Percentiles rank a stretch among this genome's conserved stretches.
phyloP scores from a whole-genome alignment of 2,888 invertebrate genomes.

The Lasioglossum pauxillum region DNA sequence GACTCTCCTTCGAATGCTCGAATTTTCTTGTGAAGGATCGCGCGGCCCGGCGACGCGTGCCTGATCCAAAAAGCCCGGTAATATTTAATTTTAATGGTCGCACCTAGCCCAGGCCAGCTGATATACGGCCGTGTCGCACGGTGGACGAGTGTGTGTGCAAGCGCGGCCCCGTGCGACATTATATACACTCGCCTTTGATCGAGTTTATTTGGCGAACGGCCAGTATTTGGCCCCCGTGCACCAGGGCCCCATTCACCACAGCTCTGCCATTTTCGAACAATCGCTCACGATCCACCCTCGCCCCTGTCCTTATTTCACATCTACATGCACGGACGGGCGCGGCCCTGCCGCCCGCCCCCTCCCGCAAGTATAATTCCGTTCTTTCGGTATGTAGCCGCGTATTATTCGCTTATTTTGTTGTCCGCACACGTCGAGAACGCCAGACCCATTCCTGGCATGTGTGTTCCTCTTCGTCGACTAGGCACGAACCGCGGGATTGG shows the following conservation, averaged over 20 bases:
- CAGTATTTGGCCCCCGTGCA: constrained; percentile 66
- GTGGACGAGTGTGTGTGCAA: constrained; percentile 27
- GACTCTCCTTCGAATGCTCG: constrained; percentile 37
- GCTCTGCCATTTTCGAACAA: constrained; percentile 77
- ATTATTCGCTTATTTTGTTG: constrained; percentile 78
- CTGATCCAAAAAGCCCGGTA: constrained; percentile 58
- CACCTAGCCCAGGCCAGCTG: constrained; percentile 43
- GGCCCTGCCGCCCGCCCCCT: neutral
- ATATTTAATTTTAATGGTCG: constrained; percentile 68
- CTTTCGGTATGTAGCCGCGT: constrained; percentile 36
- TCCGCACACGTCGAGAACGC: constrained; percentile 77
- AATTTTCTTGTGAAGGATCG: constrained; percentile 52
- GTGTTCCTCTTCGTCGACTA: constrained; percentile 49
- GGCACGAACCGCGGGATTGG: constrained; percentile 43
- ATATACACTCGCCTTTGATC: constrained; percentile 47
- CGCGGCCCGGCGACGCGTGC: constrained; percentile 38
- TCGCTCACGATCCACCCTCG: constrained; percentile 65
- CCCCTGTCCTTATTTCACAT: constrained; percentile 40
- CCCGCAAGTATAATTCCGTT: constrained; percentile 41
- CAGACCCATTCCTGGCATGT: constrained; percentile 64
- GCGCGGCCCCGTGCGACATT: constrained; percentile 36
- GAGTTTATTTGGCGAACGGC: constrained; percentile 76
- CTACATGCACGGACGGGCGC: constrained; percentile 10
- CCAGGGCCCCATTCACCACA: constrained; percentile 67
- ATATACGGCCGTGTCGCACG: constrained; percentile 61